Percentiles rank a stretch among this genome's conserved stretches.
phyloP scores from a whole-genome alignment of 2,113 vertebrate genomes.

The Boleophthalmus pectinirostris region DNA sequence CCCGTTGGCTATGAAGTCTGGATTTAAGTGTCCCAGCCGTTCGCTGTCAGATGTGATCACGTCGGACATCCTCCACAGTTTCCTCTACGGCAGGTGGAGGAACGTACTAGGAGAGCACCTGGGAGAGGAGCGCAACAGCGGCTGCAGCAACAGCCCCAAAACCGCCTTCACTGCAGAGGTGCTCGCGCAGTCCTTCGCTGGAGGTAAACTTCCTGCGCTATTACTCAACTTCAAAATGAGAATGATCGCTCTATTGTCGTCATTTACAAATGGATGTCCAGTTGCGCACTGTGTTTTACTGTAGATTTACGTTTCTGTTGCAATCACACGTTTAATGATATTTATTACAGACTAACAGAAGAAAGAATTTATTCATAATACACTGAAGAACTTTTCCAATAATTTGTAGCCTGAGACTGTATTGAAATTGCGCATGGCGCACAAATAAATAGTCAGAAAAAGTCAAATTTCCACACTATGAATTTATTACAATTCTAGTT shows the following conservation, averaged over 20 bases:
- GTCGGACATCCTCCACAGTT: slow-evolving; percentile 96
- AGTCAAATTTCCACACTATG: slow-evolving; percentile 25
- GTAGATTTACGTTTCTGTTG: neutral
- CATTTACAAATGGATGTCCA: neutral
- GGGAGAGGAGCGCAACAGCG: slow-evolving; percentile 82
- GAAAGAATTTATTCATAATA: too few relatives aligned
- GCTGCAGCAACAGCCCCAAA: slow-evolving; percentile 78
- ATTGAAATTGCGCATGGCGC: neutral
- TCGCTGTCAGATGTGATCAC: slow-evolving; percentile 94
- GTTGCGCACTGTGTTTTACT: neutral
- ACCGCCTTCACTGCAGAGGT: slow-evolving; percentile 97
- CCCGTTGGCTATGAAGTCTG: slow-evolving; percentile 87
- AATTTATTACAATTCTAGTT: slow-evolving; percentile 41
- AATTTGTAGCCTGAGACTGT: too few relatives aligned
- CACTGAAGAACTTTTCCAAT: too few relatives aligned
- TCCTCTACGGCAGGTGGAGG: slow-evolving; percentile 95
- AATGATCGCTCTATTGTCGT: neutral
- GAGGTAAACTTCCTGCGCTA: slow-evolving; percentile 77
- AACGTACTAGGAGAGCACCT: slow-evolving; percentile 93
- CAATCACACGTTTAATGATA: neutral
- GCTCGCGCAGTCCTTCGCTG: slow-evolving; percentile 93
- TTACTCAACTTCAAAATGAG: neutral
- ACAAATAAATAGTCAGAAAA: neutral
- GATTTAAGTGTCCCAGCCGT: slow-evolving; percentile 85
- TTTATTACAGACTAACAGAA: neutral